Conservation (phyloP, 2,113 vertebrate genomes). For the Herpetotheres cachinnans region DNA sequence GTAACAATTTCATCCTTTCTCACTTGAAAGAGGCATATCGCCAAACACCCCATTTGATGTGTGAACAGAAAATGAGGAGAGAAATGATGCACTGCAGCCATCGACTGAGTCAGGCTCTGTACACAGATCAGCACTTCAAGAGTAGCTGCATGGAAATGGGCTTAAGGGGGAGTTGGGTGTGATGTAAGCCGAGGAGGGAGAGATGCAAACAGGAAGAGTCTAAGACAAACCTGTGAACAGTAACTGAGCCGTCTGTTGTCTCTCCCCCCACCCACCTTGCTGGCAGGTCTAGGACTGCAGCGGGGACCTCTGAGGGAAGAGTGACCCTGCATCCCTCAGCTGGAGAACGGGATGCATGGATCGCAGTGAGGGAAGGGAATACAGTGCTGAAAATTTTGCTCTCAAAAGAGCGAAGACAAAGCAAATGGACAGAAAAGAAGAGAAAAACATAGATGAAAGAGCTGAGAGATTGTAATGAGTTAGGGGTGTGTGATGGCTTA, state of each 20-base stretch:
- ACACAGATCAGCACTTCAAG: background rate
- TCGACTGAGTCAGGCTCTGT: background rate
- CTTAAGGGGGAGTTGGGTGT: background rate
- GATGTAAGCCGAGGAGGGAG: background rate
- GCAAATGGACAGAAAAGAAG: background rate
- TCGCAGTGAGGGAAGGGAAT: background rate
- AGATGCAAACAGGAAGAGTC: background rate
- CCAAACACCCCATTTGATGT: background rate
- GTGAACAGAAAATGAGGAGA: background rate
- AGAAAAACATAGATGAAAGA: background rate
- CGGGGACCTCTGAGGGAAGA: background rate
- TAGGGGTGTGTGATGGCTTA: background rate
- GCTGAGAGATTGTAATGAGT: background rate
- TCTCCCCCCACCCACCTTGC: background rate
- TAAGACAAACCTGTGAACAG: background rate
- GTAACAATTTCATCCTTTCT: slow-evolving; percentile 26
- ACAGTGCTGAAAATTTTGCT: background rate
- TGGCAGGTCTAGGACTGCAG: background rate
- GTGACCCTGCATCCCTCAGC: background rate
- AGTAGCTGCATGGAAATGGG: background rate
- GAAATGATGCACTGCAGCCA: background rate
- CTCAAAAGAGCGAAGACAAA: background rate
- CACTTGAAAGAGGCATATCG: background rate
- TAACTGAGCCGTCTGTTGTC: background rate
- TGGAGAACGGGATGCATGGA: background rate